Conservation (phyloP, 2,113 vertebrate species). For the Corythoichthys intestinalis region DNA sequence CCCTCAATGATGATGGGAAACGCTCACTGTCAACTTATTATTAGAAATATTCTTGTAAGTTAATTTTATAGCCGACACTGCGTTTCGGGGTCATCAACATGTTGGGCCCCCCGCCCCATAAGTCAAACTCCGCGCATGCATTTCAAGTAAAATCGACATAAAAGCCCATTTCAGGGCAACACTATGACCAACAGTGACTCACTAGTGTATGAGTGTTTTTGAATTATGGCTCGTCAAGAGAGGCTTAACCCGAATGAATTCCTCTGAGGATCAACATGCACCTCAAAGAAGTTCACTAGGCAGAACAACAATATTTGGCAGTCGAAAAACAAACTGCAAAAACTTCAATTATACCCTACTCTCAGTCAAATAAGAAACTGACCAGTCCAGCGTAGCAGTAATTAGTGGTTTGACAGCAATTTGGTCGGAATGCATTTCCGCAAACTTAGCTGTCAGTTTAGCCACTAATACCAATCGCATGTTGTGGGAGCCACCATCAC, state of each 20-base stretch:
- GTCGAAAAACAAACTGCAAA: not conserved
- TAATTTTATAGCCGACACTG: too few relatives aligned
- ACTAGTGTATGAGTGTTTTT: not conserved
- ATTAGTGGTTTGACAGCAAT: not conserved
- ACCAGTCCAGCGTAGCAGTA: not conserved
- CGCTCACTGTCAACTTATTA: too few relatives aligned
- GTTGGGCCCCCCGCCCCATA: too few relatives aligned
- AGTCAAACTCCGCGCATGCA: too few relatives aligned
- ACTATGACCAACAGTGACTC: too few relatives aligned
- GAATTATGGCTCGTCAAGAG: not conserved
- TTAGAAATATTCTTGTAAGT: too few relatives aligned
- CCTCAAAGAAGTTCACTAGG: not conserved
- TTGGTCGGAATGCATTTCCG: not conserved
- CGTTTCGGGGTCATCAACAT: too few relatives aligned
- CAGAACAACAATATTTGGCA: not conserved
- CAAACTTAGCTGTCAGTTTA: slow-evolving; percentile 1
- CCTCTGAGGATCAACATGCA: slow-evolving; percentile 41
- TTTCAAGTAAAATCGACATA: not conserved
- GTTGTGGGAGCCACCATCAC: not conserved
- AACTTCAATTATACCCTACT: not conserved
- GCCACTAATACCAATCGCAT: slow-evolving; percentile 4
- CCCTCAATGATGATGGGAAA: too few relatives aligned
- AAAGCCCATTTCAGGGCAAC: not conserved
- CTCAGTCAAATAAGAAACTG: not conserved
- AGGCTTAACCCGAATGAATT: slow-evolving; percentile 23